Conservation (phyloP, 2,113 vertebrate species). For the Eolophus roseicapilla region DNA sequence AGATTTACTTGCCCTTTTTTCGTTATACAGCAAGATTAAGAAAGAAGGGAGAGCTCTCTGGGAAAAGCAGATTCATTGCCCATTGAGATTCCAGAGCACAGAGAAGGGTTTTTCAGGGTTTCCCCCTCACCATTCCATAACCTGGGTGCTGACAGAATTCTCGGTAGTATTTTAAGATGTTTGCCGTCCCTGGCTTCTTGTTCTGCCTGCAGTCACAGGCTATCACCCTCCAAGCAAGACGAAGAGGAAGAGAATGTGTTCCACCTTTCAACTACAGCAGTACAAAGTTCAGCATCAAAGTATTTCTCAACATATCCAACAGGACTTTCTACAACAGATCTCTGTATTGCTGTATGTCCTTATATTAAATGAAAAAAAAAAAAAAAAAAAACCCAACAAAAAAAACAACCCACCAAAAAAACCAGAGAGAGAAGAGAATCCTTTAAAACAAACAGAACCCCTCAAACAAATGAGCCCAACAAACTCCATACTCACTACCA, state of each 20-base stretch:
- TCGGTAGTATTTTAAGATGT: neutral
- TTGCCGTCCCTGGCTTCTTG: neutral
- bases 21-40: neutral
- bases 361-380: neutral
- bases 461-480: neutral
- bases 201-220: neutral
- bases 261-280: neutral
- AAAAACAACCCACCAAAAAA: neutral
- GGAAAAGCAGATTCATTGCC: neutral
- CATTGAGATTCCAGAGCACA: neutral
- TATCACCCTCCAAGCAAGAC: neutral
- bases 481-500: rapidly evolving
- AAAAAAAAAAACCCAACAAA: rapidly evolving
- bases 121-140: rapidly evolving
- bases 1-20: neutral
- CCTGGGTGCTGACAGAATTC: neutral
- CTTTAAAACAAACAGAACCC: neutral
- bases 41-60: neutral
- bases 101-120: neutral
- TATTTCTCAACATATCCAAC: neutral
- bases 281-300: neutral
- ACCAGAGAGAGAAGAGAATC: neutral
- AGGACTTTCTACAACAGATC: neutral
- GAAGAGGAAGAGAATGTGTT: neutral
- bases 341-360: neutral